These are phyloP conservation scores for Acanthisitta chloris DNA, from an alignment of 2,113 vertebrate species.

Conservation along the genomic window DNA sequence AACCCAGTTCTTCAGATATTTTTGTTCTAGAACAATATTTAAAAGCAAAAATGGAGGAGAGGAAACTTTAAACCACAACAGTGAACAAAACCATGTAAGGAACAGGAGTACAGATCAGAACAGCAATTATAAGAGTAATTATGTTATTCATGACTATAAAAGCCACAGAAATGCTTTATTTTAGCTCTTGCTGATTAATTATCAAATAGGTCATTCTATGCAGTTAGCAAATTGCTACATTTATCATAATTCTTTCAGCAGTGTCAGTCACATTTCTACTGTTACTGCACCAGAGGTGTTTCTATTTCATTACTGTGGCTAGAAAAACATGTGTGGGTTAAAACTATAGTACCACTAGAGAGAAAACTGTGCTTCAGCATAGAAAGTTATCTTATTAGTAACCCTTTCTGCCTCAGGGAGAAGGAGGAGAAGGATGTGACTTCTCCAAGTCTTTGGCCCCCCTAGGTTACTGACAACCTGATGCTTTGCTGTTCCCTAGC, in stretches of 20 bases:
- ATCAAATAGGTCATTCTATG: neutral
- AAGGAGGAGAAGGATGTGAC: neutral
- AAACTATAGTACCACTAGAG: neutral
- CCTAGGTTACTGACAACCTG: neutral
- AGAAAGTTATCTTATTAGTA: neutral
- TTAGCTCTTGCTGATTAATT: neutral
- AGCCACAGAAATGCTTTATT: neutral
- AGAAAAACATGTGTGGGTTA: neutral
- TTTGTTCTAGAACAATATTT: neutral
- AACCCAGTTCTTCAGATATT: neutral
- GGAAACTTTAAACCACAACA: too few species aligned
- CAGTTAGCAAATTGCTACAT: neutral
- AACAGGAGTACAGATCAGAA: neutral
- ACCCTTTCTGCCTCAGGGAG: neutral
- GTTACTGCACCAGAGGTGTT: neutral
- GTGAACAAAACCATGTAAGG: neutral
- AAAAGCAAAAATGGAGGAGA: accelerated
- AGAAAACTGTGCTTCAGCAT: neutral
- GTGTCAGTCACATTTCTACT: neutral
- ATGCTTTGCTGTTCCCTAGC: neutral
- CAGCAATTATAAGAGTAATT: neutral
- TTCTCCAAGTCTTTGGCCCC: neutral
- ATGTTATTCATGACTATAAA: neutral
- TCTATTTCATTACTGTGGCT: neutral
- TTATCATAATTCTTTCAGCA: neutral